Conservation (phyloP, 2,888 invertebrate genomes). For the Hermodice carunculata region DNA sequence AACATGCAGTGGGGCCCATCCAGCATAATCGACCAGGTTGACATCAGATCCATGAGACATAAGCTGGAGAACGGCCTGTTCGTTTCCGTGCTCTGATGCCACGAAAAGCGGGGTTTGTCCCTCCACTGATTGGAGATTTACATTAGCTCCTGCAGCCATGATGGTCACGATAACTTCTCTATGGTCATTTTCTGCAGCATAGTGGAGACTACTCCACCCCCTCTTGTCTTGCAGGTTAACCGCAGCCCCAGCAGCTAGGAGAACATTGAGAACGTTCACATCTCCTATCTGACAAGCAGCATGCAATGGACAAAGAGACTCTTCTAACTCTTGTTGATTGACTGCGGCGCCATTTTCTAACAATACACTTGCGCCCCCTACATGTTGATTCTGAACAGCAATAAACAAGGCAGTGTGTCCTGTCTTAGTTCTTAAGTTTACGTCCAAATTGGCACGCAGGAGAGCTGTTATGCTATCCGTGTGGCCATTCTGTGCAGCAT, state of each 20-base stretch:
- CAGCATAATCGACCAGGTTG: conserved; percentile 38
- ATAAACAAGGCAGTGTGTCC: conserved; percentile 41
- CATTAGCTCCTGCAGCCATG: conserved; percentile 31
- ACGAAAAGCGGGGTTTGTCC: conserved; percentile 39
- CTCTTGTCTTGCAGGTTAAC: conserved; percentile 39
- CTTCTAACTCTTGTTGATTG: conserved; percentile 31
- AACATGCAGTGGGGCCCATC: conserved; percentile 44
- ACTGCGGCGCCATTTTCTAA: conserved; percentile 35
- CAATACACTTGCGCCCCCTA: conserved; percentile 34
- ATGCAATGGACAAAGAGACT: conserved; percentile 35
- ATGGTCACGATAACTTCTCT: conserved; percentile 33
- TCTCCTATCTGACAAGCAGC: conserved; percentile 36
- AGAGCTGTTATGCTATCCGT: conserved; percentile 8
- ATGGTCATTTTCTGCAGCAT: conserved; percentile 37
- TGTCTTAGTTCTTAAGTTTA: conserved; percentile 35
- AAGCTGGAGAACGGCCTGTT: conserved; percentile 12
- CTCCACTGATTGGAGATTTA: conserved; percentile 37
- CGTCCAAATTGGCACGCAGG: conserved; percentile 28
- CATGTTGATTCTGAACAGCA: conserved; percentile 41
- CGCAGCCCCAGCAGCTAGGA: conserved; percentile 28
- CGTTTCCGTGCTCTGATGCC: conserved; percentile 37
- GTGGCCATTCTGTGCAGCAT: conserved; percentile 45
- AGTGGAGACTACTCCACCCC: conserved; percentile 43
- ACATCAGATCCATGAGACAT: conserved; percentile 28
- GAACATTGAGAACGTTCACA: conserved; percentile 18